Evolutionary conservation across 2,888 invertebrate genomes (phyloP).

Genomic region (Margaritifera margaritifera): DNA sequence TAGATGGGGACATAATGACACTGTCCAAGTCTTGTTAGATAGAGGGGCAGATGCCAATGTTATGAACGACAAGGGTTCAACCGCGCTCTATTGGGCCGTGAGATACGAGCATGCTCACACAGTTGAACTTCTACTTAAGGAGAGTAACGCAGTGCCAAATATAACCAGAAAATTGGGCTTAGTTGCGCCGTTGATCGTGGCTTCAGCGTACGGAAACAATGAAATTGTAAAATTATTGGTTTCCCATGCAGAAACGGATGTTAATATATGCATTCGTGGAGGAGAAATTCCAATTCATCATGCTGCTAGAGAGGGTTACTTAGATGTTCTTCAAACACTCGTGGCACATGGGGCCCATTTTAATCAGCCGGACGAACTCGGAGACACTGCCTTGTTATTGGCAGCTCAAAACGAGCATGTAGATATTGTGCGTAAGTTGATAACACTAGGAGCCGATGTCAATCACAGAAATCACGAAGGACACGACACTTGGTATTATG

Average conservation of each 20-base stretch:
- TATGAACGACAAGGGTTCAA: conserved; percentile 68
- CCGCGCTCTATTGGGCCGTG: conserved; percentile 69
- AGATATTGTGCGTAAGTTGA: conserved; percentile 49
- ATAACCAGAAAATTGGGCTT: conserved; percentile 62
- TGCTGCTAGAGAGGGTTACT: conserved; percentile 68
- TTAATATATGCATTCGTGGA: conserved; percentile 57
- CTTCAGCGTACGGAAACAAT: conserved; percentile 61
- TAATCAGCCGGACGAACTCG: conserved; percentile 62
- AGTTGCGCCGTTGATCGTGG: conserved; percentile 63
- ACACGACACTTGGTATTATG: conserved; percentile 60
- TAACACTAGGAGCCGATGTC: conserved; percentile 45
- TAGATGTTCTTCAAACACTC: conserved; percentile 54
- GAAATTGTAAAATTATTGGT: conserved; percentile 37
- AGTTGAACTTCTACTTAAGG: conserved; percentile 50
- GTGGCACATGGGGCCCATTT: conserved; percentile 58
- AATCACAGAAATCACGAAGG: conserved; percentile 57
- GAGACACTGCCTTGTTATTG: conserved; percentile 62
- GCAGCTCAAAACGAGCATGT: conserved; percentile 60
- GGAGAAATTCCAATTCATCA: conserved; percentile 68
- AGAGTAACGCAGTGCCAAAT: conserved; percentile 59
- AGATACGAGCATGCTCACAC: conserved; percentile 59
- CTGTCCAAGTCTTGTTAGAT: conserved; percentile 39
- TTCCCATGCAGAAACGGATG: conserved; percentile 48
- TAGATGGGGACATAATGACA: conserved; percentile 54
- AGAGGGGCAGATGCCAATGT: conserved; percentile 49